phyloP scores from a whole-genome alignment of 2,888 invertebrate genomes.

The Microlaimidae sp. region DNA sequence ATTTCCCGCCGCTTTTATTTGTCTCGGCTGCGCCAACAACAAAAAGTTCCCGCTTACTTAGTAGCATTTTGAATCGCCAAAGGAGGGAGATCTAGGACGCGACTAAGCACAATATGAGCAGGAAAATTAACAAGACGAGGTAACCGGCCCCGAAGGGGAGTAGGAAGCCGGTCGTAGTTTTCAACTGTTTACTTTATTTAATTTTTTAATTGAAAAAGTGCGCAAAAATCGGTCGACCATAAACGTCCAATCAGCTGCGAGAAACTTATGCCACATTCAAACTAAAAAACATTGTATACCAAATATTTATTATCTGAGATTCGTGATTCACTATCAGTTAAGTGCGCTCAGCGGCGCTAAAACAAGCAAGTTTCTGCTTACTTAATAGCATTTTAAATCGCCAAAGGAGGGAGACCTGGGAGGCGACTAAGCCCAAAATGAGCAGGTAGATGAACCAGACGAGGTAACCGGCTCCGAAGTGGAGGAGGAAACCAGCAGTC shows the following conservation, averaged over 20 bases:
- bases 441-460: conserved; percentile 97
- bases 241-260: too few species aligned
- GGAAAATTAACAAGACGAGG: conserved; percentile 91
- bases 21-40: too few species aligned
- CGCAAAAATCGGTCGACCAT: too few species aligned
- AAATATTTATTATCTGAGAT: too few species aligned
- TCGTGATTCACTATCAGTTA: too few species aligned
- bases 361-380: too few species aligned
- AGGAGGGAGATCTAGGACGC: conserved; percentile 78
- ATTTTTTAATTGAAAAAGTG: too few species aligned
- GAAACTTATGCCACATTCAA: too few species aligned
- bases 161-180: conserved; percentile 70
- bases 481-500: conserved; percentile 77
- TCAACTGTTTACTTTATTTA: too few species aligned
- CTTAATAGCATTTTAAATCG: conserved; percentile 79
- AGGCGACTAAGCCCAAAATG: conserved; percentile 73
- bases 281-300: too few species aligned
- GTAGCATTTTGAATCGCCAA: conserved; percentile 81
- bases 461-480: conserved; percentile 87
- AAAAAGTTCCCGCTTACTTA: conserved; percentile 56
- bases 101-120: conserved; percentile 80
- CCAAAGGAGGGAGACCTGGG: conserved; percentile 85
- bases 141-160: conserved; percentile 92
- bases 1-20: too few species aligned
- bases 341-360: too few species aligned